Percentiles rank a stretch among this genome's conserved stretches.
These are phyloP conservation scores for Athene noctua DNA, from an alignment of 2,113 vertebrate species.

Conservation along the genomic window DNA sequence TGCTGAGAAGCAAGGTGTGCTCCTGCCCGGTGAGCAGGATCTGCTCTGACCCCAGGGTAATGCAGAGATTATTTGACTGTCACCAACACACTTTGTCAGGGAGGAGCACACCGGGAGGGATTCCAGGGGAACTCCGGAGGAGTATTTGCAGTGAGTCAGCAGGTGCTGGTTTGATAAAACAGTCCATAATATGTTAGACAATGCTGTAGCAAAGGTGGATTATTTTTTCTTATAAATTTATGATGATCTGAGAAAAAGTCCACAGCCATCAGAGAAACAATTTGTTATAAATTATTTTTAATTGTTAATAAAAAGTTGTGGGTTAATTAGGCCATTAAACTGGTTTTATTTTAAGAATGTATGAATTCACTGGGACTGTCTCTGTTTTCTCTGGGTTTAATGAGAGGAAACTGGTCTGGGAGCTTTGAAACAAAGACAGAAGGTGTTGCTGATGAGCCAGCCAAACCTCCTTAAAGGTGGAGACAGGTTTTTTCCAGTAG, in stretches of 20 bases:
- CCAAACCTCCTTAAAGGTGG: neutral
- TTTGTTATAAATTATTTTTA: neutral
- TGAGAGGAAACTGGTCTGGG: neutral
- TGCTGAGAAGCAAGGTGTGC: rapidly evolving
- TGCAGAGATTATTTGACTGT: neutral
- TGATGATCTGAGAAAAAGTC: neutral
- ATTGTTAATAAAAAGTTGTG: neutral
- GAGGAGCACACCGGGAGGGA: neutral
- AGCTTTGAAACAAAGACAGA: neutral
- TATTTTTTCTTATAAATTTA: neutral
- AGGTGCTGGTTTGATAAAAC: neutral
- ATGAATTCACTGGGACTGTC: neutral
- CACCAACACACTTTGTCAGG: neutral
- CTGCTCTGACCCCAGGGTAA: neutral
- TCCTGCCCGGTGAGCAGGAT: rapidly evolving
- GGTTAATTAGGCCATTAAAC: neutral
- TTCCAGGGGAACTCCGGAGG: neutral
- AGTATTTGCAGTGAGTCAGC: neutral
- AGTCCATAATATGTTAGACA: neutral
- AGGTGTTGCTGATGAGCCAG: neutral
- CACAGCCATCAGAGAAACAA: neutral
- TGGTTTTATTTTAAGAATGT: neutral
- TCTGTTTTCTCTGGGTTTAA: neutral
- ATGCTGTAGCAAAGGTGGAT: neutral
- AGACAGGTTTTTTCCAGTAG: neutral